phyloP scores from a whole-genome alignment of 2,888 invertebrate species.

The Merodon equestris region DNA sequence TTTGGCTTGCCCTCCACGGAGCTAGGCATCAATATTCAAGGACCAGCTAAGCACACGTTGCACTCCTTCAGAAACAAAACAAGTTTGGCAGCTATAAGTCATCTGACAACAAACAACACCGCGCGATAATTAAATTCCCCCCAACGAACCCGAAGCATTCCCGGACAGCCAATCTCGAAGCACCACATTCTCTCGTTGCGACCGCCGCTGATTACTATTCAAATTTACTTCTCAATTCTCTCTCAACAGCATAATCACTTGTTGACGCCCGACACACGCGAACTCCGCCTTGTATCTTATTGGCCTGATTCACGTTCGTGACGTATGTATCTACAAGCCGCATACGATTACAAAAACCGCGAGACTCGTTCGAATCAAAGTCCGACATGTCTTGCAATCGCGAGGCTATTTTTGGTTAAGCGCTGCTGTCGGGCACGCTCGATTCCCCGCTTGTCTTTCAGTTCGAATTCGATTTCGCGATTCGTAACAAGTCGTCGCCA shows the following conservation, averaged over 20 bases:
- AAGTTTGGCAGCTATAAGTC: too few species aligned
- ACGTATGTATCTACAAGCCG: constrained; percentile 15
- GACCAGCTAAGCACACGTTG: too few species aligned
- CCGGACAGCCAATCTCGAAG: constrained; percentile 22
- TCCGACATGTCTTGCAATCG: constrained; percentile 13
- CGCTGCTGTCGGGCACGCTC: constrained; percentile 21
- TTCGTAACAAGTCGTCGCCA: constrained; percentile 12
- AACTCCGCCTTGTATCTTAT: constrained; percentile 32
- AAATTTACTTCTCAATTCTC: constrained; percentile 27
- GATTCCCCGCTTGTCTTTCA: constrained; percentile 53
- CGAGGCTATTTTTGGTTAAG: constrained; percentile 42
- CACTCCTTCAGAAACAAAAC: too few species aligned
- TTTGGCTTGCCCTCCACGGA: too few species aligned
- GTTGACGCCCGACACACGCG: neutral
- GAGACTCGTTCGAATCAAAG: constrained; percentile 30
- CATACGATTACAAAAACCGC: neutral
- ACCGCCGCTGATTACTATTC: constrained; percentile 19
- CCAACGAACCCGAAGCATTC: neutral
- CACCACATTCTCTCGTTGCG: constrained; percentile 22
- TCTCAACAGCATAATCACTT: neutral
- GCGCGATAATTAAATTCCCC: too few species aligned
- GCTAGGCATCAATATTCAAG: too few species aligned
- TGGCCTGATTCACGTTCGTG: constrained; percentile 46
- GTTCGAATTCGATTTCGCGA: constrained; percentile 33
- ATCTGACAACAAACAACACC: too few species aligned